Conservation (phyloP, 2,888 invertebrate species). For the Phengaris arion region DNA sequence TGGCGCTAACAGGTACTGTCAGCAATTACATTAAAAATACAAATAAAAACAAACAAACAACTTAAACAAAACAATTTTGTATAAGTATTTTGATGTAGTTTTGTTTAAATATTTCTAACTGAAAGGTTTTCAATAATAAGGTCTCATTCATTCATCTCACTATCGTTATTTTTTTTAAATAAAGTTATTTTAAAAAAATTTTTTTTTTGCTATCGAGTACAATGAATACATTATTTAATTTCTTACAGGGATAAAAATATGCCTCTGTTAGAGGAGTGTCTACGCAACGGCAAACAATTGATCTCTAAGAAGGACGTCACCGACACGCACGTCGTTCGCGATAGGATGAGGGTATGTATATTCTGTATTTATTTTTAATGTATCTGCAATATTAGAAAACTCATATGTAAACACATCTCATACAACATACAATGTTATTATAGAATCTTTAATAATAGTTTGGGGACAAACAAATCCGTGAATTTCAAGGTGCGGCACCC, state of each 20-base stretch:
- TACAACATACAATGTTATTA: not conserved
- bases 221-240: not conserved
- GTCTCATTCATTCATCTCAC: too few relatives aligned
- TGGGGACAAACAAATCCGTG: too few relatives aligned
- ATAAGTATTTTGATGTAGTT: too few relatives aligned
- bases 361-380: too few relatives aligned
- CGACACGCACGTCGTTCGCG: slow-evolving; percentile 89
- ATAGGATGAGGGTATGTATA: slow-evolving; percentile 84
- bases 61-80: too few relatives aligned
- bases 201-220: not conserved
- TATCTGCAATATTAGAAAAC: too few relatives aligned
- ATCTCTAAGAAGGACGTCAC: slow-evolving; percentile 92
- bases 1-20: slow-evolving; percentile 71
- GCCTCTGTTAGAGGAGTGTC: slow-evolving; percentile 86
- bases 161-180: too few relatives aligned
- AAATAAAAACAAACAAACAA: too few relatives aligned
- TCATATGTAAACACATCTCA: too few relatives aligned
- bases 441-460: not conserved
- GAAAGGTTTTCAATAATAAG: too few relatives aligned
- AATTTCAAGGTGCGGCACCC: too few relatives aligned
- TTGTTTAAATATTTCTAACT: not conserved
- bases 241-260: slow-evolving; percentile 78
- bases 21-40: too few relatives aligned
- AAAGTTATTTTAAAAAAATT: not conserved
- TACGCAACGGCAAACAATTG: slow-evolving; percentile 89